These are phyloP conservation scores for Drosophila lacteicornis DNA, from an alignment of 1,140 invertebrate species.

Conservation along the genomic window DNA sequence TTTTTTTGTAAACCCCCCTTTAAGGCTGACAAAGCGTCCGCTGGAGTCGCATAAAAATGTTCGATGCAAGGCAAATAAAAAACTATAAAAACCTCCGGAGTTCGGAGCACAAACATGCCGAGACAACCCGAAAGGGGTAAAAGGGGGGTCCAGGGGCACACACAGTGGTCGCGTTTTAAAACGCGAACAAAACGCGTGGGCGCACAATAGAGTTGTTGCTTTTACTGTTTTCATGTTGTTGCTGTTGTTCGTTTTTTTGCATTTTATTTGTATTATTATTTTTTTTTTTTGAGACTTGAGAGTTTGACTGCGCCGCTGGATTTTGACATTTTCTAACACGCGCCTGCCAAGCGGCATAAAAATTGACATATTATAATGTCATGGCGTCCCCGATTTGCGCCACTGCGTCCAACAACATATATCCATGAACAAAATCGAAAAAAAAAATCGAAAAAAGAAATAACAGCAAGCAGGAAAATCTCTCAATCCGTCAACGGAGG, in stretches of 20 bases:
- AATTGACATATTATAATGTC: constrained; percentile 84
- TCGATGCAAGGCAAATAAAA: constrained; percentile 45
- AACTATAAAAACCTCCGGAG: constrained; percentile 29
- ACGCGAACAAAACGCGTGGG: constrained; percentile 71
- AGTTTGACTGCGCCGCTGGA: constrained; percentile 64
- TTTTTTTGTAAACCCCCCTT: constrained; percentile 25
- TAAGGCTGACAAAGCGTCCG: constrained; percentile 45
- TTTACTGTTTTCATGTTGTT: constrained; percentile 32
- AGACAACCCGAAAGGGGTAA: constrained; percentile 10
- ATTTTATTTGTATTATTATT: constrained; percentile 8
- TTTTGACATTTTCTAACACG: constrained; percentile 82
- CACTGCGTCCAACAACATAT: constrained; percentile 69
- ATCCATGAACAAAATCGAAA: constrained; percentile 15
- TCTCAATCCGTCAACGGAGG: constrained; percentile 67
- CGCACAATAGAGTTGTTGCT: constrained; percentile 80
- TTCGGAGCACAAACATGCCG: constrained; percentile 32
- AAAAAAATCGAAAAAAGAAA: constrained; percentile 1
- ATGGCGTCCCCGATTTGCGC: constrained; percentile 81
- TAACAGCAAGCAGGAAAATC: constrained; percentile 25
- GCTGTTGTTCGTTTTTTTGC: constrained; percentile 14
- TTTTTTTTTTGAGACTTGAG: constrained; percentile 28
- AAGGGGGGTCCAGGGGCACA: constrained; percentile 17
- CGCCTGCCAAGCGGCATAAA: constrained; percentile 81
- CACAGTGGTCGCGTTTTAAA: constrained; percentile 68
- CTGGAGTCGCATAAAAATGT: constrained; percentile 59